phyloP scores from a whole-genome alignment of 2,888 invertebrate genomes.

The Lypha dubia region DNA sequence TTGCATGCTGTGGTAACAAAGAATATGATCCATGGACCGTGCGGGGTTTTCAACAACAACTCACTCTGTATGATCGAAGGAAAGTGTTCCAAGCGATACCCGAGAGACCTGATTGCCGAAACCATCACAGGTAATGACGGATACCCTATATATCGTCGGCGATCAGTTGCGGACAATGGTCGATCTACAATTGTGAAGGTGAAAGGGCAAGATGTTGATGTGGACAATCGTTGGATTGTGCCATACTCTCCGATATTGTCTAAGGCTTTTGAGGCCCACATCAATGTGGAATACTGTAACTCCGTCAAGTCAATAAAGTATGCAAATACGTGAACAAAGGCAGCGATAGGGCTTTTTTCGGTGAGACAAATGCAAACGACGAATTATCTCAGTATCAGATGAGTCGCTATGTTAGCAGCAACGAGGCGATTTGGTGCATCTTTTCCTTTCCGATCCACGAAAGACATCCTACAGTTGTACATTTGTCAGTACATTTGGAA shows the following conservation, averaged over 20 bases:
- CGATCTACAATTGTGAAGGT: conserved; percentile 26
- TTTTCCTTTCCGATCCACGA: conserved; percentile 43
- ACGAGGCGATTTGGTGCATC: conserved; percentile 70
- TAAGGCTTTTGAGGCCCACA: conserved; percentile 20
- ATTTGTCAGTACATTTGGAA: conserved; percentile 15
- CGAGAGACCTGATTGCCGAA: conserved; percentile 61
- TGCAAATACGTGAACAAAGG: conserved; percentile 8
- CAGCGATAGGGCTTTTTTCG: neutral
- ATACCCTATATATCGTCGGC: conserved; percentile 63
- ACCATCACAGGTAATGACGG: conserved; percentile 62
- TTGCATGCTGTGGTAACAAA: conserved; percentile 59
- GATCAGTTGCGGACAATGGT: conserved; percentile 60
- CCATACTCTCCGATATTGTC: conserved; percentile 63
- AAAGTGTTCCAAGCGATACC: too few relatives aligned
- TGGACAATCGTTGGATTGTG: conserved; percentile 62
- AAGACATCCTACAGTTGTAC: conserved; percentile 47
- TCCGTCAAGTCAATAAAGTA: conserved; percentile 30
- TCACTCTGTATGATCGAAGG: too few relatives aligned
- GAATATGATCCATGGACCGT: too few relatives aligned
- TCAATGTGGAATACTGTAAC: conserved; percentile 10
- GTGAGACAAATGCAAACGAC: conserved; percentile 16
- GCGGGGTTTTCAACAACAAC: too few relatives aligned
- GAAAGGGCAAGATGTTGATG: neutral
- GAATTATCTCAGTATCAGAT: conserved; percentile 64
- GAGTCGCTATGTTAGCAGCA: conserved; percentile 72